Conservation (phyloP, 2,113 vertebrate genomes). For the Acanthochromis polyacanthus region DNA sequence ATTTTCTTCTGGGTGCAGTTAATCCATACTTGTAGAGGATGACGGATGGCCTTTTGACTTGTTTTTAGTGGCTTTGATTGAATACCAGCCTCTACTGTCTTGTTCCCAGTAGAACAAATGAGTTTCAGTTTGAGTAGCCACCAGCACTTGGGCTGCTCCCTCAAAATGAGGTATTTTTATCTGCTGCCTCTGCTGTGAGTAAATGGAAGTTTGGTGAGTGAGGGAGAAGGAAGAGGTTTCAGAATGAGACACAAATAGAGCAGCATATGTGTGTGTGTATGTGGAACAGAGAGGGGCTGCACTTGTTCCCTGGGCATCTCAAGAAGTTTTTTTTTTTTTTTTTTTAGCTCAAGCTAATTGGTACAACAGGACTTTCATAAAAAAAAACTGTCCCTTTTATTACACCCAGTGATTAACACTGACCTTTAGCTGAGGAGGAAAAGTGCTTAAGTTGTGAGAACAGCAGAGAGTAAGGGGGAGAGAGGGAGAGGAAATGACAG, state of each 20-base stretch:
- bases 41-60: constrained; percentile 58
- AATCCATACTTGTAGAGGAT: constrained; percentile 57
- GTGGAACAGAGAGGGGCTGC: background rate
- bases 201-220: constrained; percentile 43
- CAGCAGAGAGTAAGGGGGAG: constrained; percentile 38
- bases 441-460: constrained; percentile 63
- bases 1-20: constrained; percentile 50
- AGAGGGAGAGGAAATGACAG: constrained; percentile 37
- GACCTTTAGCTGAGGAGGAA: constrained; percentile 71
- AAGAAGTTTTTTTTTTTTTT: constrained; percentile 38
- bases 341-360: constrained; percentile 42
- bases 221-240: constrained; percentile 20
- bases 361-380: constrained; percentile 71
- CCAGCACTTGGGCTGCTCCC: constrained; percentile 36
- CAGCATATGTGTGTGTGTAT: background rate
- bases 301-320: constrained; percentile 20
- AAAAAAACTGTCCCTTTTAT: constrained; percentile 70
- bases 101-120: constrained; percentile 65
- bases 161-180: constrained; percentile 63
- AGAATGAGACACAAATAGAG: constrained; percentile 7
- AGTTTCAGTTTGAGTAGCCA: constrained; percentile 54
- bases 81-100: constrained; percentile 57
- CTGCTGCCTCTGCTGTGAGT: constrained; percentile 54
- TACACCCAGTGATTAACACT: constrained; percentile 77
- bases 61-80: constrained; percentile 63